A percentile compares a stretch with the other conserved stretches of the same genome.
Evolutionary conservation across 1,140 invertebrate species (phyloP).

Genomic region (Drosophila ironensis): DNA sequence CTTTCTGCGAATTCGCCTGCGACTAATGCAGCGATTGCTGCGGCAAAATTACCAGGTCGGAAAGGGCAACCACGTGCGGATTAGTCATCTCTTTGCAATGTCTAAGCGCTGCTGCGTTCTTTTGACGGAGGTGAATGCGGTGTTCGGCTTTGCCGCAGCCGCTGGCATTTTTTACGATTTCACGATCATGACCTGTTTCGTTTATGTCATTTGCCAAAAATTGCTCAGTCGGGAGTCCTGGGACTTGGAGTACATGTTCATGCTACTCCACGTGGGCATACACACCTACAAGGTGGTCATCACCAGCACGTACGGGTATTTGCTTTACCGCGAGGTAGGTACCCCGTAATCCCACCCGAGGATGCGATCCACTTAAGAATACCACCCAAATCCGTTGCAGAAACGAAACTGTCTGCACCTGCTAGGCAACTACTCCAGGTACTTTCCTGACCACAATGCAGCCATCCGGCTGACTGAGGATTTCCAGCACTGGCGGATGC

Average conservation of each 20-base stretch:
- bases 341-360: too few relatives aligned
- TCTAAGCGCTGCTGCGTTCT: conserved; percentile 42
- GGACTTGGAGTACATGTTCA: conserved; percentile 48
- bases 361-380: too few relatives aligned
- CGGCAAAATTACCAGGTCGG: conserved; percentile 17
- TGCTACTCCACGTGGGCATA: conserved; percentile 45
- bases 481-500: conserved; percentile 71
- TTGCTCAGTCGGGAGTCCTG: conserved; percentile 28
- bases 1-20: conserved; percentile 58
- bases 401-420: conserved; percentile 51
- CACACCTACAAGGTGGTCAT: conserved; percentile 66
- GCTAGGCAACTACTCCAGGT: conserved; percentile 24
- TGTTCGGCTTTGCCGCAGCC: conserved; percentile 45
- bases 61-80: conserved; percentile 2
- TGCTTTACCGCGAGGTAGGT: conserved; percentile 54
- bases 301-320: conserved; percentile 54
- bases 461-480: conserved; percentile 9
- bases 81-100: conserved; percentile 39
- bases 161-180: conserved; percentile 69
- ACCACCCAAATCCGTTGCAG: too few relatives aligned
- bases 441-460: conserved; percentile 15
- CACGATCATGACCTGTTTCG: conserved; percentile 60
- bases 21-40: conserved; percentile 49
- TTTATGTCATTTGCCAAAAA: conserved; percentile 68
- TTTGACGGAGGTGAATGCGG: conserved; percentile 44